Conservation (phyloP, 2,888 invertebrate species). For the Callinectes sapidus region DNA sequence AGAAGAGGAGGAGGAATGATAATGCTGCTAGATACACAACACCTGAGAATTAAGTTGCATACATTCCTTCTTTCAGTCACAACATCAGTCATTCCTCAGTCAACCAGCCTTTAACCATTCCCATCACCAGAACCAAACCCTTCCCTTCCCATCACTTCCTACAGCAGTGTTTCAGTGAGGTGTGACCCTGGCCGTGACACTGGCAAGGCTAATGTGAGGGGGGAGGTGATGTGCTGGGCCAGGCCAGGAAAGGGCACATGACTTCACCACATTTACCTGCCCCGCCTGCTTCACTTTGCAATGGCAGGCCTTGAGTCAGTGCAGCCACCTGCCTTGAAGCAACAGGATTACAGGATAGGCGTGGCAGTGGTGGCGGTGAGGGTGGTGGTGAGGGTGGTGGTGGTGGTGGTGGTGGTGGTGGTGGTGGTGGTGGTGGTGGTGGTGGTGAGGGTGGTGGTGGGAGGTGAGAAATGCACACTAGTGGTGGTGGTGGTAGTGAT, state of each 20-base stretch:
- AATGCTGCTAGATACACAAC: neutral
- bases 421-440: slow-evolving; percentile 3
- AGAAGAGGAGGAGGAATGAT: slow-evolving; percentile 26
- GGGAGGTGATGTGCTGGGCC: neutral
- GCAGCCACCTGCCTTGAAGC: neutral
- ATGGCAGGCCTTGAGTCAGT: neutral
- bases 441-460: neutral
- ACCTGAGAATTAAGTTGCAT: neutral
- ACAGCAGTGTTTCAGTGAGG: neutral
- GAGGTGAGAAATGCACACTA: neutral
- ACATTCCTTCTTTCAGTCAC: neutral
- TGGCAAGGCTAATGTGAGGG: slow-evolving; percentile 7
- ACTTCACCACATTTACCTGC: neutral
- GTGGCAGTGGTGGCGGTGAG: neutral
- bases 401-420: neutral
- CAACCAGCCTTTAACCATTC: neutral
- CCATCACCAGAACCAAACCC: neutral
- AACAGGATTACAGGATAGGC: slow-evolving; percentile 5
- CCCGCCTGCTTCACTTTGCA: neutral
- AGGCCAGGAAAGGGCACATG: neutral
- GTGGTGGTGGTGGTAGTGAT: neutral
- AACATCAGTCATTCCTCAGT: neutral
- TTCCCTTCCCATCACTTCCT: neutral
- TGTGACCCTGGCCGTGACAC: neutral
- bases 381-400: neutral